phyloP scores from a whole-genome alignment of 2,888 invertebrate species.

The Schizotus pectinicornis region DNA sequence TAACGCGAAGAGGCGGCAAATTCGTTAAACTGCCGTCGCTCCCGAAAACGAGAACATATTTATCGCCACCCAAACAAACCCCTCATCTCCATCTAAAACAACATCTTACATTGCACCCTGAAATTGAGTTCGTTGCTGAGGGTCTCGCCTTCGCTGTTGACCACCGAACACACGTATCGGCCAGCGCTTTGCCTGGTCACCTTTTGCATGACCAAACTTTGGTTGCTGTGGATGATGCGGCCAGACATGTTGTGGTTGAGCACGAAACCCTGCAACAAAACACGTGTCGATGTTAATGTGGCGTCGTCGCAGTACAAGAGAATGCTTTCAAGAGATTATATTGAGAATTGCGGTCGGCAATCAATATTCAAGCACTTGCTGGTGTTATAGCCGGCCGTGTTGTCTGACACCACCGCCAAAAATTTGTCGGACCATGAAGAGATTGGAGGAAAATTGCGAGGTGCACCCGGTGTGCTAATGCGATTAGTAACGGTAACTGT shows the following conservation, averaged over 20 bases:
- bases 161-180: slow-evolving; percentile 85
- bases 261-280: slow-evolving; percentile 71
- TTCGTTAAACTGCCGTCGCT: too few species aligned
- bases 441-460: too few species aligned
- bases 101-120: slow-evolving; percentile 84
- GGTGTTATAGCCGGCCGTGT: neutral
- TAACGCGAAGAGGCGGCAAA: too few species aligned
- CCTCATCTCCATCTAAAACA: neutral
- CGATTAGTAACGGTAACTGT: too few species aligned
- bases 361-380: slow-evolving; percentile 9
- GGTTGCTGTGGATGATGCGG: slow-evolving; percentile 88
- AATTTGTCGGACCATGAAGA: too few species aligned
- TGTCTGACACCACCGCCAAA: too few species aligned
- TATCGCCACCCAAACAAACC: too few species aligned
- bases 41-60: too few species aligned
- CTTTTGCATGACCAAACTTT: slow-evolving; percentile 89
- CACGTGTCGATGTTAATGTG: slow-evolving; percentile 25
- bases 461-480: too few species aligned
- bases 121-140: slow-evolving; percentile 85
- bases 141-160: slow-evolving; percentile 87
- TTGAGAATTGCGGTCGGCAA: slow-evolving; percentile 3
- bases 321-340: slow-evolving; percentile 41
- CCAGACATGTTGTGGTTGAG: slow-evolving; percentile 87
- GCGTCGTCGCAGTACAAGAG: slow-evolving; percentile 33
- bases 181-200: slow-evolving; percentile 87